These are phyloP conservation scores for Conops quadrifasciatus DNA, from an alignment of 2,888 invertebrate genomes.

Conservation along the genomic window DNA sequence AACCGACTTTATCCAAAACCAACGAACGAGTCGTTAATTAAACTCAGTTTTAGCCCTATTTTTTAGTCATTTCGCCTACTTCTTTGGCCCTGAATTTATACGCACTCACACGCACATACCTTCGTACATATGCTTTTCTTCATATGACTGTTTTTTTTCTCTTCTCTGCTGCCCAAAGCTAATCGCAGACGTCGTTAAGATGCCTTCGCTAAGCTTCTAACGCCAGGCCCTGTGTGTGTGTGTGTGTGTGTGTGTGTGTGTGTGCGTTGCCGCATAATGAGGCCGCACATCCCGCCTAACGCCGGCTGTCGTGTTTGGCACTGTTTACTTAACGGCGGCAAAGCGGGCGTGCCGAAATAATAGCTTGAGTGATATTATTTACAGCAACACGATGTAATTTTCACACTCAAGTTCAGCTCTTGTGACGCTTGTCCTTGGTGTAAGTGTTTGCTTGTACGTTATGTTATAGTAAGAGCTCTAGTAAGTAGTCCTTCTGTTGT, in stretches of 20 bases:
- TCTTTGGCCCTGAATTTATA: background rate
- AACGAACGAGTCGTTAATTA: too few species aligned
- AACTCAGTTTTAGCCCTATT: too few species aligned
- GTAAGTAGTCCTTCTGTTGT: too few species aligned
- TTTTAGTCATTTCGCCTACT: too few species aligned
- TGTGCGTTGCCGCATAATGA: constrained; percentile 20
- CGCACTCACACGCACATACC: background rate
- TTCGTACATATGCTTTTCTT: background rate
- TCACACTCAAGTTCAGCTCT: constrained; percentile 1
- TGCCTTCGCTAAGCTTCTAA: background rate
- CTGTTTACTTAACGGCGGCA: background rate
- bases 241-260: background rate
- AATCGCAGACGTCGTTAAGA: background rate
- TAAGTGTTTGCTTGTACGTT: too few species aligned
- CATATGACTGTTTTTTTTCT: background rate
- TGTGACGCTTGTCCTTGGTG: background rate
- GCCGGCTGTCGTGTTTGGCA: background rate
- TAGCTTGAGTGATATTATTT: background rate
- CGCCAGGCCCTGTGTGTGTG: background rate
- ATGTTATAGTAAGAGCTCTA: too few species aligned
- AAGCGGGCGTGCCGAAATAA: background rate
- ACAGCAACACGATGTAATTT: background rate
- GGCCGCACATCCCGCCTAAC: background rate
- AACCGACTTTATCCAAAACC: too few species aligned
- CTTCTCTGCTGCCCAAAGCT: background rate